Percentiles rank a stretch among this genome's conserved stretches.
Conservation (phyloP, 2,113 vertebrate species). For the Sapajus apella region DNA sequence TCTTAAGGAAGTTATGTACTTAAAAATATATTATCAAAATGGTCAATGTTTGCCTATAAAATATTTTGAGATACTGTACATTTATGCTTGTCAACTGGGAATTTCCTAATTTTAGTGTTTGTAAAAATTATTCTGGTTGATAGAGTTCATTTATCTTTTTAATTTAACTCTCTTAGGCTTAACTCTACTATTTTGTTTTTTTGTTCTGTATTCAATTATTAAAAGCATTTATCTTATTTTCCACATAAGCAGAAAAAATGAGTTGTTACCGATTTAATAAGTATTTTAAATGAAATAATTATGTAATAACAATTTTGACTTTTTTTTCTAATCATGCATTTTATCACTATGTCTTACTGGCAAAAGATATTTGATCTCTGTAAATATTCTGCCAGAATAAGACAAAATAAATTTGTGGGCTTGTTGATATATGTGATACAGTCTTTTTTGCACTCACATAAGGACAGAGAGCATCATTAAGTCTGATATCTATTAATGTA, state of each 20-base stretch:
- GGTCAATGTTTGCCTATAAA: background rate
- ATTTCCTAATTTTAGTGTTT: conserved; percentile 2
- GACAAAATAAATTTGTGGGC: conserved; percentile 59
- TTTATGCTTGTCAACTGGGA: background rate
- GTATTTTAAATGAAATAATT: conserved; percentile 48
- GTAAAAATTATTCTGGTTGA: conserved; percentile 35
- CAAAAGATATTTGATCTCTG: background rate
- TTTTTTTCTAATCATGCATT: conserved; percentile 21
- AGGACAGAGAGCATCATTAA: background rate
- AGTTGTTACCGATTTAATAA: background rate
- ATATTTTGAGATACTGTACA: conserved; percentile 7
- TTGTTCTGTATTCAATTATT: conserved; percentile 21
- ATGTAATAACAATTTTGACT: background rate
- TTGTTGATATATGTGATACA: conserved; percentile 48
- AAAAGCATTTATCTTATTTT: conserved; percentile 2
- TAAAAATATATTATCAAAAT: background rate
- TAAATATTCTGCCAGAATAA: conserved; percentile 43
- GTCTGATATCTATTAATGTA: background rate
- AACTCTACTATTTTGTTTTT: conserved; percentile 6
- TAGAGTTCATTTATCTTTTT: background rate
- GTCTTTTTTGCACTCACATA: background rate
- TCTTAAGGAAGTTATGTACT: background rate
- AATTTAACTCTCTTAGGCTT: conserved; percentile 26
- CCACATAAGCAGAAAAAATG: background rate
- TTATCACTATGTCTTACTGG: background rate